These are phyloP conservation scores for Schizopygopsis pylzovi DNA, from an alignment of 2,797 vertebrate genomes.

Conservation along the genomic window DNA sequence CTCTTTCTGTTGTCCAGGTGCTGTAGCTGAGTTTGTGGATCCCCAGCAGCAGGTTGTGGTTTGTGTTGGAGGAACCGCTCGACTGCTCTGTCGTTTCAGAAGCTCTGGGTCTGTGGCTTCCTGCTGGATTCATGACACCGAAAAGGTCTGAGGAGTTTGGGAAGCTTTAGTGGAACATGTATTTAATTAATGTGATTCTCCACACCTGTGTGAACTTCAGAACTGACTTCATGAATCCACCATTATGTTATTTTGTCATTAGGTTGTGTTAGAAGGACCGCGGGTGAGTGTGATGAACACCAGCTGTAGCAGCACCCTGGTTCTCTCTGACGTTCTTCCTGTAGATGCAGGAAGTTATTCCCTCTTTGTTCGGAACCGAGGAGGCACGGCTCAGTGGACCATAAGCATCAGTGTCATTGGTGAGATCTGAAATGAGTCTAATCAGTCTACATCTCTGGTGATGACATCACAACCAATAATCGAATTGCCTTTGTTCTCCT, in stretches of 20 bases:
- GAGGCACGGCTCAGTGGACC: constrained; percentile 69
- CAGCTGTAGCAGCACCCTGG: constrained; percentile 64
- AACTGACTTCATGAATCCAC: neutral
- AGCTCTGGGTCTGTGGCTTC: constrained; percentile 75
- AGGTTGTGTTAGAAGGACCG: constrained; percentile 67
- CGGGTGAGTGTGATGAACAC: constrained; percentile 63
- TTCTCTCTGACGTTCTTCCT: constrained; percentile 64
- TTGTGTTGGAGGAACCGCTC: constrained; percentile 68
- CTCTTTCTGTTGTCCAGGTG: constrained; percentile 55
- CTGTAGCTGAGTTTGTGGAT: constrained; percentile 72
- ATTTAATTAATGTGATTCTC: constrained; percentile 1
- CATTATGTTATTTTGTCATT: neutral
- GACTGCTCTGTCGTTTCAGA: constrained; percentile 73
- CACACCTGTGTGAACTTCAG: neutral
- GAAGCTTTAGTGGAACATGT: neutral
- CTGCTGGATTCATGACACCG: constrained; percentile 82
- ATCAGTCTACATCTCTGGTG: neutral
- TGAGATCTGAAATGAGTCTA: constrained; percentile 48
- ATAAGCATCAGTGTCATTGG: constrained; percentile 72
- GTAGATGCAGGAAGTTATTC: constrained; percentile 75
- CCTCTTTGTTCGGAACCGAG: constrained; percentile 68
- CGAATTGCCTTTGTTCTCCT: neutral
- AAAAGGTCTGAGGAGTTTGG: constrained; percentile 68
- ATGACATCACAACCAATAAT: neutral
- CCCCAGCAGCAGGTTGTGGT: constrained; percentile 73